phyloP scores from a whole-genome alignment of 2,113 vertebrate species.

The Ceuthmochares aereus region DNA sequence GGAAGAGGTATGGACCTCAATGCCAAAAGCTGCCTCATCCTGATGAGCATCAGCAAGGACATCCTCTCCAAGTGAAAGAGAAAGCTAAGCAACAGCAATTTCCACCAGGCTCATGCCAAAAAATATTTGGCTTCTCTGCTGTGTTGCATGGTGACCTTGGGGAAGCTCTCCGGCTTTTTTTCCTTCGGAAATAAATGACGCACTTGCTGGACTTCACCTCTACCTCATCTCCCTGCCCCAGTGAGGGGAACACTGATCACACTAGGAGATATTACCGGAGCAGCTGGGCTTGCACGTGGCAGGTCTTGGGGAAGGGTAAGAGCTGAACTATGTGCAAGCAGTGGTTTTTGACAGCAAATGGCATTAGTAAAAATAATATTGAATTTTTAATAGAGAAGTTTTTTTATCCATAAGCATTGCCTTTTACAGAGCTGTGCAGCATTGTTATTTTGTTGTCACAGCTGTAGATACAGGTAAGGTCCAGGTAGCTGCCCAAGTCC shows the following conservation, averaged over 20 bases:
- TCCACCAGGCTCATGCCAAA: not conserved
- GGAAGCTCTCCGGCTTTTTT: not conserved
- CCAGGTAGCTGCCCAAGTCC: not conserved
- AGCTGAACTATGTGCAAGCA: not conserved
- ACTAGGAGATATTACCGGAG: not conserved
- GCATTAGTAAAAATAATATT: not conserved
- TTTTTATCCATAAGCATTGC: not conserved
- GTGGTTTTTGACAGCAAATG: not conserved
- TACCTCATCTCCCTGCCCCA: not conserved
- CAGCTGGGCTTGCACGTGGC: not conserved
- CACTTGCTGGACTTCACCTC: not conserved
- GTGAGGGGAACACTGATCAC: fast-evolving
- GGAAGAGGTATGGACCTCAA: not conserved
- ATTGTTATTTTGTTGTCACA: not conserved
- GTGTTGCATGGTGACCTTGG: not conserved
- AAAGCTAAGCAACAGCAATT: not conserved
- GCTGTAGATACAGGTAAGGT: not conserved
- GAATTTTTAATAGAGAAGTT: not conserved
- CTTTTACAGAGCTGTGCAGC: not conserved
- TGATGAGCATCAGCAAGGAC: not conserved
- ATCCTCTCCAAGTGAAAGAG: not conserved
- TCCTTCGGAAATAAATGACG: not conserved
- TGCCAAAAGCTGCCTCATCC: not conserved
- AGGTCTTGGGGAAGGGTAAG: not conserved
- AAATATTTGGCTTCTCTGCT: not conserved